A percentile compares a stretch with the other conserved stretches of the same genome.
phyloP scores from a whole-genome alignment of 2,797 vertebrate species.

The Gymnothorax javanicus region DNA sequence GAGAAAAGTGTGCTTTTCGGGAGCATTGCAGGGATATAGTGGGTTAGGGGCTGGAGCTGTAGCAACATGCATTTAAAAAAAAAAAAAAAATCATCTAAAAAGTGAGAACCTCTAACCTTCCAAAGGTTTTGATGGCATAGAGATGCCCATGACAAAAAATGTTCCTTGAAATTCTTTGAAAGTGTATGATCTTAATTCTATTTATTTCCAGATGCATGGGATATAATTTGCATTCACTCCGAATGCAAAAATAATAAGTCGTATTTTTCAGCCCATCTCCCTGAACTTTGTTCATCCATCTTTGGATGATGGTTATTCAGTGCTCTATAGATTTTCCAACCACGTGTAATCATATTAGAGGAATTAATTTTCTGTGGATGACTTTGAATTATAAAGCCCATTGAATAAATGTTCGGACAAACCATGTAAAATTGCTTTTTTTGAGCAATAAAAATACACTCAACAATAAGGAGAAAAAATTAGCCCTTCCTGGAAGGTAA shows the following conservation, averaged over 20 bases:
- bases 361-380: neutral
- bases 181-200: neutral
- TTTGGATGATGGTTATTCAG: neutral
- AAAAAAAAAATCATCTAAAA: neutral
- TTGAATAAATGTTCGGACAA: neutral
- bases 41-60: neutral
- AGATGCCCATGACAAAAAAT: neutral
- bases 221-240: constrained; percentile 16
- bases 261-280: neutral
- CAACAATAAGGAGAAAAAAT: neutral
- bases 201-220: neutral
- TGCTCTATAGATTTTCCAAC: neutral
- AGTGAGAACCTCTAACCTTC: no score
- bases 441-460: neutral
- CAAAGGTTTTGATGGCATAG: neutral
- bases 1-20: neutral
- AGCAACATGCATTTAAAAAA: constrained; percentile 22
- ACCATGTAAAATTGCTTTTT: neutral
- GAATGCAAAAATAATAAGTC: neutral
- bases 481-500: neutral
- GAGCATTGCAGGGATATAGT: neutral
- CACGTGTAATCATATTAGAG: neutral
- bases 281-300: neutral
- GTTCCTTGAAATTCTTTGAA: neutral
- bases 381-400: neutral